Evolutionary conservation across 2,888 invertebrate genomes (phyloP), one percentile per base, ranked within the genome.

Genomic region (Dione vanillae): DNA sequence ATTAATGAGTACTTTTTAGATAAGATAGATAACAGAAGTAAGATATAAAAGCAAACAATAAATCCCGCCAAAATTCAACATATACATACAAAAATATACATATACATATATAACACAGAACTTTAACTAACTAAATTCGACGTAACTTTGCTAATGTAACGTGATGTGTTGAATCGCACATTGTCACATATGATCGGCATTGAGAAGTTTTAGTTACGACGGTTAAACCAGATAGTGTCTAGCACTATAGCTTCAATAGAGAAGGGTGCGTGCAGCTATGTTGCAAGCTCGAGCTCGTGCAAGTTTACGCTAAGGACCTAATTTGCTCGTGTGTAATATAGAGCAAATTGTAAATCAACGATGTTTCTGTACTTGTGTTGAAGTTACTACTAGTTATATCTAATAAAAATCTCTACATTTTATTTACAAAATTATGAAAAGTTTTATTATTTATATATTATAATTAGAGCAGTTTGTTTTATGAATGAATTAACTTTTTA

Each of bases 271-370:
- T 78, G 79, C 81, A 83, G 69, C 71, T 77, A 77, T 67, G 82
- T 82, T 81, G 82, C 82, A 82, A 76, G 80, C 82, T 81, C 78
- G 76, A 75, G 67, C 75, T 73, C 74, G 64, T 76, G 78, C 78
- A 75, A 67, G 61, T 71, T 70, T 45, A 40, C 43, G 67, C 58
- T 62, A 19, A 58, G 58, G 54, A 67, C 70, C 61, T 64, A 67
- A 67, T 67, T 67, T 56, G 12, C 16, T 37, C 40, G 27, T 51
- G 12, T 19, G 10, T n/a, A 40, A 47, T 51, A 47, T 52, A 68
- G 49, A 64, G 49, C 69, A 51, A 45, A 65, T 52, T 66, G 67
- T 41, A 35, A 67, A 43, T 20, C 16, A 27, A 43, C 16, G 3
- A 11, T 35, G 35, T n/a, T 27, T 12, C 19, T 41, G 20, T 27